Evolutionary conservation across 2,888 invertebrate genomes (phyloP).

Genomic region (Agrochola litura): DNA sequence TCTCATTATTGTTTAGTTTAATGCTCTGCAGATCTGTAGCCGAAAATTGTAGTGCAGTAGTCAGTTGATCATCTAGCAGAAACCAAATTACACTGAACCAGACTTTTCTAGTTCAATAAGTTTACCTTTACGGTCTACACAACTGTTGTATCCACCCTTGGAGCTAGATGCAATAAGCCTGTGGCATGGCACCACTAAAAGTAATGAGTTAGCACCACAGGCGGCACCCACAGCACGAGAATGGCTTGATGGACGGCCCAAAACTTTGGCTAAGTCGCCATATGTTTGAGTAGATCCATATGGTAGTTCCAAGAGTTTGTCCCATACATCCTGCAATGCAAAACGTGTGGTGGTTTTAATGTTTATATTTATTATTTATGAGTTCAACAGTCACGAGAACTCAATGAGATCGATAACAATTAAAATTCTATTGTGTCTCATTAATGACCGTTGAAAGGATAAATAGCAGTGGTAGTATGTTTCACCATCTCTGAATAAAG

Average conservation of each 20-base stretch:
- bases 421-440: too few species aligned
- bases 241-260: conserved; percentile 81
- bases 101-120: conserved; percentile 85
- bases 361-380: background rate
- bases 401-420: too few species aligned
- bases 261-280: conserved; percentile 79
- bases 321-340: conserved; percentile 82
- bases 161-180: conserved; percentile 80
- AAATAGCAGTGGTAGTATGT: background rate
- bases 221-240: conserved; percentile 85
- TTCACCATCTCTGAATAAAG: background rate
- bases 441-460: too few species aligned
- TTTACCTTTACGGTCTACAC: conserved; percentile 89
- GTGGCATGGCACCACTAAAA: conserved; percentile 85
- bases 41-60: background rate
- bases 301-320: conserved; percentile 78
- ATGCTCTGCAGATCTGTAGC: background rate
- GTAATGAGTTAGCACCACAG: conserved; percentile 83
- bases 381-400: too few species aligned
- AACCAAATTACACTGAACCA: conserved; percentile 40
- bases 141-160: conserved; percentile 86
- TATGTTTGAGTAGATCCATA: conserved; percentile 85
- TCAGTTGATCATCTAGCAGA: background rate
- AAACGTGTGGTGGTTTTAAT: conserved; percentile 28
- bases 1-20: background rate